Evolutionary conservation across 53 echinoderm and acorn worm species (phyloP), one percentile per base, ranked within the genome.

Genomic region (Echinarachnius parma): DNA sequence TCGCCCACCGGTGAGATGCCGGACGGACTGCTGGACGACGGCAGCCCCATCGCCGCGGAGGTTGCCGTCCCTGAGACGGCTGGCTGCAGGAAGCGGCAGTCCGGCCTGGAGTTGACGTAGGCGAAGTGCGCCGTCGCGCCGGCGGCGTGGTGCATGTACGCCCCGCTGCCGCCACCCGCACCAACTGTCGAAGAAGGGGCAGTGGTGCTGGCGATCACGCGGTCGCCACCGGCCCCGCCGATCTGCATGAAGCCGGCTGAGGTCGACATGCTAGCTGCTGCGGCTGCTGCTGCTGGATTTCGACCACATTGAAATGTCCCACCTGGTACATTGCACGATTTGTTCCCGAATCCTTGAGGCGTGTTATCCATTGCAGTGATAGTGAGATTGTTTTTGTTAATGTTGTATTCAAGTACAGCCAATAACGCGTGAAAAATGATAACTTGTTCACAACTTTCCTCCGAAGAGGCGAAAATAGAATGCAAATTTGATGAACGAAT

Each of bases 41-140:
- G 65, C 24, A 36, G 31, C 7, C 34, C 13, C 25, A 34, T 36
- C 31, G 25, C 37, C 19, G 70, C 35, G 3, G 59, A 60, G 7
- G 76, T 31, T 25, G 76, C 77, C 16, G 83, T 23, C 11, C 48
- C 59, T 2, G 83, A 53, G 8, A 61, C 82, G 44, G 83, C 22
- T 18, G 83, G 77, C 34, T 82, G 83, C 19, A 82, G 56, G 47
- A 65, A 82, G 14, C 83, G 66, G 60, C 83, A 82, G 30, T 82
- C 83, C 50, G 83, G 83, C 26, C 83, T 65, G 29, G 76, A 53
- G 32, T 67, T 67, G 49, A 67, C 67, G 31, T 69, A 69, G 53
- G 70, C 70, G 53, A 69, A 69, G 70, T 69, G 70, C 21, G 70
- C 70, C 14, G 70, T 36, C 13, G 70, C 70, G 9, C 30, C 70